These are phyloP conservation scores for Vollenhovia emeryi DNA, from an alignment of 1,140 invertebrate genomes.

Conservation along the genomic window DNA sequence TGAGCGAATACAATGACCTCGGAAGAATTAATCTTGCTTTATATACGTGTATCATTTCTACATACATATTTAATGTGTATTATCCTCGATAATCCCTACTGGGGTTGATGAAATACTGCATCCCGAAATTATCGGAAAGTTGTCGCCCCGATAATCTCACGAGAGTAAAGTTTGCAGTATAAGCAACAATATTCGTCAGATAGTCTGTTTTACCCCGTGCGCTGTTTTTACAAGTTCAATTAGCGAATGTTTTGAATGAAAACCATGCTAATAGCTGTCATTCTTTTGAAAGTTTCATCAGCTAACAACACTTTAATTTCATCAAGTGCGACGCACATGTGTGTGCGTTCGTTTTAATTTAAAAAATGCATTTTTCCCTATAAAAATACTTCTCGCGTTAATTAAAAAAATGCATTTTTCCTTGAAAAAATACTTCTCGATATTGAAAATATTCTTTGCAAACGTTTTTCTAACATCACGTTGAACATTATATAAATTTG, in stretches of 20 bases:
- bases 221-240: slow-evolving; percentile 51
- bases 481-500: background rate
- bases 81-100: slow-evolving; percentile 23
- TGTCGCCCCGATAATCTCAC: slow-evolving; percentile 23
- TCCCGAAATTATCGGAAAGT: slow-evolving; percentile 45
- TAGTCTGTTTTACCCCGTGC: slow-evolving; percentile 8
- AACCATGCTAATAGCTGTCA: slow-evolving; percentile 22
- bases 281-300: slow-evolving; percentile 13
- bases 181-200: slow-evolving; percentile 4
- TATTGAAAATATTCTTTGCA: background rate
- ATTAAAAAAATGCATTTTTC: background rate
- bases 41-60: background rate
- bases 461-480: background rate
- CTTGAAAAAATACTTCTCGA: background rate
- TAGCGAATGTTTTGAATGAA: slow-evolving; percentile 46
- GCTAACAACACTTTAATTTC: background rate
- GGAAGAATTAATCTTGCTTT: slow-evolving; percentile 13
- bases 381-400: background rate
- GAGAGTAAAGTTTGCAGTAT: slow-evolving; percentile 19
- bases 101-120: slow-evolving; percentile 20
- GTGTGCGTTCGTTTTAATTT: slow-evolving; percentile 6
- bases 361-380: background rate
- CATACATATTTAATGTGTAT: slow-evolving; percentile 22
- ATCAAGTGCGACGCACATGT: background rate
- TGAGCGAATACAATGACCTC: background rate